Evolutionary conservation across 2,888 invertebrate genomes (phyloP).

Genomic region (Alentia gelatinosa): DNA sequence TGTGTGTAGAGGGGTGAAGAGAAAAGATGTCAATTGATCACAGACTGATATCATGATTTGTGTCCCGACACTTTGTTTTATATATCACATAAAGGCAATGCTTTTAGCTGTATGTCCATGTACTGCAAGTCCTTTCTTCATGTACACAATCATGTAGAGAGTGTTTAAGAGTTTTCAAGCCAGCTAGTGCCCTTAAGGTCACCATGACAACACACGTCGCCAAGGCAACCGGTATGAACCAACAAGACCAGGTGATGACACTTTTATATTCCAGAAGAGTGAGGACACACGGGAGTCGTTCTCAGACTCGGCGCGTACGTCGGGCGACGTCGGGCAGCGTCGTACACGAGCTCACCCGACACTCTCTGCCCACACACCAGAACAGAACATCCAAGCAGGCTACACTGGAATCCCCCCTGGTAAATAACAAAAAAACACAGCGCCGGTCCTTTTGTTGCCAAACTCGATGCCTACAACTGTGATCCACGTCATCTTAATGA

Average conservation of each 20-base stretch:
- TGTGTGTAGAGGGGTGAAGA: slow-evolving; percentile 19
- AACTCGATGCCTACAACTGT: background rate
- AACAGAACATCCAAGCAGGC: background rate
- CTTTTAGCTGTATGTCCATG: slow-evolving; percentile 16
- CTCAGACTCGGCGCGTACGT: no score
- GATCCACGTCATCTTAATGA: background rate
- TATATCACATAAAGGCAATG: slow-evolving; percentile 8
- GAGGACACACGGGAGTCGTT: background rate
- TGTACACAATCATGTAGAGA: background rate
- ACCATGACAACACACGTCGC: background rate
- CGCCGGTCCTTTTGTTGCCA: background rate
- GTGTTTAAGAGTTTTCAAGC: background rate
- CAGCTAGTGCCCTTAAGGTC: background rate
- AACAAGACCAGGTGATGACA: slow-evolving; percentile 11
- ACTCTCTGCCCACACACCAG: background rate
- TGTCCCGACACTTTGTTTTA: slow-evolving; percentile 22
- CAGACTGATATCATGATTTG: slow-evolving; percentile 18
- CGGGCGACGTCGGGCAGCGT: background rate
- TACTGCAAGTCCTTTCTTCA: background rate
- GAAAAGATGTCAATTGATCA: slow-evolving; percentile 32
- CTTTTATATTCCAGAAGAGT: no score
- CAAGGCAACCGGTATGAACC: slow-evolving; percentile 19
- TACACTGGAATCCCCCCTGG: background rate
- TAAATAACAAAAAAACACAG: background rate
- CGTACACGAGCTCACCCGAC: background rate